Evolutionary conservation across 2,888 invertebrate species (phyloP).

Genomic region (Apoda limacodes): DNA sequence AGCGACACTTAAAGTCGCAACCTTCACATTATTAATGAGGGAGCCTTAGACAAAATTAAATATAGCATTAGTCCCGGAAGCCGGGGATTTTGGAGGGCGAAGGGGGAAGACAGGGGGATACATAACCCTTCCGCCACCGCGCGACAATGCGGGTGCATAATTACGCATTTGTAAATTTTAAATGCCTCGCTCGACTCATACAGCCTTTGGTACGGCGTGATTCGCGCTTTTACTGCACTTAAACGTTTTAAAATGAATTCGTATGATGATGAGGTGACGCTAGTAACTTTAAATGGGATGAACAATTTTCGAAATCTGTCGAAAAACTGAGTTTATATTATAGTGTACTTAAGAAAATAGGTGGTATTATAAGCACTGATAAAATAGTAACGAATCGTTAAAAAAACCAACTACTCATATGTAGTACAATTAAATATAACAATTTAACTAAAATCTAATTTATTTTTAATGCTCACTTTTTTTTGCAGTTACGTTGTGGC

Average conservation of each 20-base stretch:
- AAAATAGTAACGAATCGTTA: no score
- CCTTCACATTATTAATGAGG: slow-evolving; percentile 68
- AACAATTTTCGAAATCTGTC: slow-evolving; percentile 47
- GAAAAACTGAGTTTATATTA: no score
- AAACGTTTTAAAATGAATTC: slow-evolving; percentile 53
- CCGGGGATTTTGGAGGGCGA: slow-evolving; percentile 43
- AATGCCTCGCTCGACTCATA: slow-evolving; percentile 65
- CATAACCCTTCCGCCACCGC: slow-evolving; percentile 47
- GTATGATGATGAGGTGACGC: slow-evolving; percentile 46
- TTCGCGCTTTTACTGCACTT: slow-evolving; percentile 53
- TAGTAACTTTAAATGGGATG: slow-evolving; percentile 46
- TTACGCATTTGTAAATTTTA: slow-evolving; percentile 71
- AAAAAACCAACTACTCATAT: no score
- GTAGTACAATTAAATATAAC: no score
- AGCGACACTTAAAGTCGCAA: slow-evolving; percentile 69
- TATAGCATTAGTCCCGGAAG: slow-evolving; percentile 70
- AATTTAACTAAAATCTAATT: no score
- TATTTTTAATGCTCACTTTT: no score
- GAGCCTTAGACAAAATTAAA: slow-evolving; percentile 71
- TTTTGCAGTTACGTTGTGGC: no score
- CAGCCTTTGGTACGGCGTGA: slow-evolving; percentile 65
- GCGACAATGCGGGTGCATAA: slow-evolving; percentile 68
- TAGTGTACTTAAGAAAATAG: no score
- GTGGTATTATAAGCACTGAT: no score
- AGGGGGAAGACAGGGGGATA: slow-evolving; percentile 32